phyloP scores from a whole-genome alignment of 2,888 invertebrate genomes.

The Scelioninae gen. 2 region DNA sequence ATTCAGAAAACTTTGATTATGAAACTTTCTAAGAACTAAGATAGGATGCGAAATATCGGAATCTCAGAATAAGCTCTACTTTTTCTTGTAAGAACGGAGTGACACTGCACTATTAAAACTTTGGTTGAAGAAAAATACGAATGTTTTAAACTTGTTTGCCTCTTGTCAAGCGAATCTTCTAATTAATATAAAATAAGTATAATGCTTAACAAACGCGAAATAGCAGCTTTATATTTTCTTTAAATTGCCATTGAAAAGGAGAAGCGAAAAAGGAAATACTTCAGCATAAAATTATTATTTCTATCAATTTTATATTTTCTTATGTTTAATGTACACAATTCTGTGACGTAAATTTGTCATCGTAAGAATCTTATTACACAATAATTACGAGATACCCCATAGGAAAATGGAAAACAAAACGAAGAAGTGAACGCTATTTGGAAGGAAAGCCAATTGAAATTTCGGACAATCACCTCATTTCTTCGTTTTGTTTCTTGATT shows the following conservation, averaged over 20 bases:
- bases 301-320: too few species aligned
- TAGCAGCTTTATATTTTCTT: constrained; percentile 8
- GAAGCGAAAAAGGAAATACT: background rate
- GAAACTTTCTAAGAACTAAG: constrained; percentile 70
- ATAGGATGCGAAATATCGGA: constrained; percentile 62
- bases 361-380: too few species aligned
- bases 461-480: too few species aligned
- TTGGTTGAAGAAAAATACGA: constrained; percentile 54
- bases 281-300: background rate
- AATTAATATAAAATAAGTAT: constrained; percentile 50
- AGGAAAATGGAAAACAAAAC: too few species aligned
- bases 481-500: too few species aligned
- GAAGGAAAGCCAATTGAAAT: too few species aligned
- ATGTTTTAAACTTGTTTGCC: constrained; percentile 50
- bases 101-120: constrained; percentile 67
- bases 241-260: background rate
- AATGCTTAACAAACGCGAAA: constrained; percentile 15
- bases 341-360: too few species aligned
- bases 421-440: too few species aligned
- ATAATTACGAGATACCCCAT: too few species aligned
- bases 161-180: constrained; percentile 48
- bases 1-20: constrained; percentile 74
- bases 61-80: constrained; percentile 65
- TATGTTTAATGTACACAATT: too few species aligned
- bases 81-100: constrained; percentile 60